These are phyloP conservation scores for Campoplex nolae DNA, from an alignment of 2,888 invertebrate genomes.

Conservation along the genomic window DNA sequence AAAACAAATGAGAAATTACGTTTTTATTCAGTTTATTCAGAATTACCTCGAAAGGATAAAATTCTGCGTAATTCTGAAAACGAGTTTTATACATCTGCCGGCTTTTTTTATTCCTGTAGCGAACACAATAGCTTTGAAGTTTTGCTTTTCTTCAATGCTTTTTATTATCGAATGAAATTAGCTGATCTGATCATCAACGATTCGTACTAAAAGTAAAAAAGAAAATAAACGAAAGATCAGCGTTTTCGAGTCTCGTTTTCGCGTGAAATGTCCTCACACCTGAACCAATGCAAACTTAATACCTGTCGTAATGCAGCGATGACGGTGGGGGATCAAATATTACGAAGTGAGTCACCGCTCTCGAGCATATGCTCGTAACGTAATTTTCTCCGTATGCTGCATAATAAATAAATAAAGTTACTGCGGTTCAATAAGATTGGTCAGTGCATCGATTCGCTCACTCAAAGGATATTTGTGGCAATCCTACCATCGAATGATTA, in stretches of 20 bases:
- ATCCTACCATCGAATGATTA: not conserved
- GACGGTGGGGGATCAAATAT: conserved; percentile 81
- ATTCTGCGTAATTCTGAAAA: not conserved
- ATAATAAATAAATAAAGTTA: conserved; percentile 34
- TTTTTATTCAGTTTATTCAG: no score
- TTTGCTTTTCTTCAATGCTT: not conserved
- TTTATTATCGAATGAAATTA: not conserved
- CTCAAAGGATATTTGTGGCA: not conserved
- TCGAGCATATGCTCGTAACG: conserved; percentile 44
- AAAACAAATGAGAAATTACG: no score
- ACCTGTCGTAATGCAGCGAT: conserved; percentile 67
- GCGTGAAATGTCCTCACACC: not conserved
- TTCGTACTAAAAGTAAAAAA: not conserved
- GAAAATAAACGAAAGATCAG: not conserved
- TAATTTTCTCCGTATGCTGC: conserved; percentile 47
- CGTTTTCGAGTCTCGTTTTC: not conserved
- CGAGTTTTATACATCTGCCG: not conserved
- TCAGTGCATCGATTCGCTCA: not conserved
- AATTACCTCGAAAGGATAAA: not conserved
- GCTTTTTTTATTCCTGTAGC: not conserved
- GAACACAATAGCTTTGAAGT: not conserved
- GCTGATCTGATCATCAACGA: not conserved
- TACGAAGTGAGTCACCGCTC: conserved; percentile 78
- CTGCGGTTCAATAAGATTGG: conserved; percentile 35
- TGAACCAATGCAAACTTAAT: conserved; percentile 15